phyloP scores from a whole-genome alignment of 2,888 invertebrate species.

The Sepioteuthis lessoniana region DNA sequence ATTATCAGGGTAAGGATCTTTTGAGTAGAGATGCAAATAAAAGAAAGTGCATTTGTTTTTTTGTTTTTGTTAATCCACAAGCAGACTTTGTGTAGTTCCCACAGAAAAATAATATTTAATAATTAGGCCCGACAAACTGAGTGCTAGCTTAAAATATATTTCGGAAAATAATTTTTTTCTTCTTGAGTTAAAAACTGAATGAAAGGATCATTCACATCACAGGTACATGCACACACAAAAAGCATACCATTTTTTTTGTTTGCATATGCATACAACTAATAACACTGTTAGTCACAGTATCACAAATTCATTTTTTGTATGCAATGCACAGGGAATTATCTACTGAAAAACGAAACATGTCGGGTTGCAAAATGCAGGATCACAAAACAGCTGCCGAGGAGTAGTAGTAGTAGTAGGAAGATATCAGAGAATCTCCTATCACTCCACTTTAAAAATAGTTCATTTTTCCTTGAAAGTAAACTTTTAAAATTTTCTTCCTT shows the following conservation, averaged over 20 bases:
- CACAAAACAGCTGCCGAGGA: not conserved
- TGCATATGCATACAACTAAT: not conserved
- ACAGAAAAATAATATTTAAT: not conserved
- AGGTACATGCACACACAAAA: not conserved
- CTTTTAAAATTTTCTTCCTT: not conserved
- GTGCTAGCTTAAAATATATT: not conserved
- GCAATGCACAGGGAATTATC: not conserved
- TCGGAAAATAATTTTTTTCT: not conserved
- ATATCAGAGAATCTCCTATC: not conserved
- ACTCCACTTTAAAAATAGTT: not conserved
- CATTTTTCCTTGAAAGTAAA: not conserved
- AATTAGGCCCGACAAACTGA: not conserved
- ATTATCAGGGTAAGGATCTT: not conserved
- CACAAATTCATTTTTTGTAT: not conserved
- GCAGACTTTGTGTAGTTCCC: not conserved
- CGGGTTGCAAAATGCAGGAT: conserved; percentile 13
- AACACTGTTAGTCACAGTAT: not conserved
- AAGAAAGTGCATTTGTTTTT: not conserved
- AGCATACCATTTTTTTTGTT: not conserved
- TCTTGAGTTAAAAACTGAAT: not conserved
- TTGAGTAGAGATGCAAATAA: not conserved
- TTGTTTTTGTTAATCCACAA: not conserved
- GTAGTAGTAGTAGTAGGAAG: not conserved
- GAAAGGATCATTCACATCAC: not conserved
- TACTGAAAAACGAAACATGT: not conserved